phyloP scores from a whole-genome alignment of 2,797 vertebrate genomes.

The Gymnothorax reevesii region DNA sequence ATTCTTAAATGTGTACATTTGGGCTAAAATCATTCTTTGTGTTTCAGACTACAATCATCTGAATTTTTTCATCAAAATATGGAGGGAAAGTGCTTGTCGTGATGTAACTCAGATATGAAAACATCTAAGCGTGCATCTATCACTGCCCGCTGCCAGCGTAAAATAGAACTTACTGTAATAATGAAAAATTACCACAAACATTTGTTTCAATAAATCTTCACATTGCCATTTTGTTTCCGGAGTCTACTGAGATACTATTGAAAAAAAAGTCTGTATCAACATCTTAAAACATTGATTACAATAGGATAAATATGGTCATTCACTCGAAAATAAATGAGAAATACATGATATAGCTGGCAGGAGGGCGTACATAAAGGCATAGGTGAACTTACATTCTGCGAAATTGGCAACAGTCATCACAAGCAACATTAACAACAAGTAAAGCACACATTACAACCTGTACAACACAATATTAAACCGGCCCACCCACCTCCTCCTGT shows the following conservation, averaged over 20 bases:
- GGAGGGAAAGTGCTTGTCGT: slow-evolving; percentile 74
- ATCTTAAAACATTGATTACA: slow-evolving; percentile 27
- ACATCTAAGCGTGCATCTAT: slow-evolving; percentile 57
- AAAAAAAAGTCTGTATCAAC: slow-evolving; percentile 38
- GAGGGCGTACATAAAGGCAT: slow-evolving; percentile 63
- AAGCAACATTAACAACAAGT: slow-evolving; percentile 72
- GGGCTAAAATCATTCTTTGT: slow-evolving; percentile 47
- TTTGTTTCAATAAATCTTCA: slow-evolving; percentile 67
- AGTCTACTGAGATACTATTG: slow-evolving; percentile 60
- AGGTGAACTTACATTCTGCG: slow-evolving; percentile 77
- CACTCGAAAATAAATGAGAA: slow-evolving; percentile 3
- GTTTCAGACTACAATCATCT: slow-evolving; percentile 54
- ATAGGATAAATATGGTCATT: slow-evolving; percentile 25
- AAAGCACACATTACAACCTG: slow-evolving; percentile 70
- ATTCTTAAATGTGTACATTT: slow-evolving; percentile 54
- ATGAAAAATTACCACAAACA: slow-evolving; percentile 58
- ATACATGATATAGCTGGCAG: slow-evolving; percentile 68
- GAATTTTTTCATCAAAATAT: slow-evolving; percentile 47
- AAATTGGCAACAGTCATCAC: slow-evolving; percentile 75
- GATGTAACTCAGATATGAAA: slow-evolving; percentile 66
- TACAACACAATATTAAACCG: slow-evolving; percentile 64
- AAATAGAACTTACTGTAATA: slow-evolving; percentile 56
- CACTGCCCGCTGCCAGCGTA: slow-evolving; percentile 71
- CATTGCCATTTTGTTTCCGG: slow-evolving; percentile 68
- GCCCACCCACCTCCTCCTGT: slow-evolving; percentile 53